Conservation (phyloP, 2,113 vertebrate species). For the Psilopogon haemacephalus region DNA sequence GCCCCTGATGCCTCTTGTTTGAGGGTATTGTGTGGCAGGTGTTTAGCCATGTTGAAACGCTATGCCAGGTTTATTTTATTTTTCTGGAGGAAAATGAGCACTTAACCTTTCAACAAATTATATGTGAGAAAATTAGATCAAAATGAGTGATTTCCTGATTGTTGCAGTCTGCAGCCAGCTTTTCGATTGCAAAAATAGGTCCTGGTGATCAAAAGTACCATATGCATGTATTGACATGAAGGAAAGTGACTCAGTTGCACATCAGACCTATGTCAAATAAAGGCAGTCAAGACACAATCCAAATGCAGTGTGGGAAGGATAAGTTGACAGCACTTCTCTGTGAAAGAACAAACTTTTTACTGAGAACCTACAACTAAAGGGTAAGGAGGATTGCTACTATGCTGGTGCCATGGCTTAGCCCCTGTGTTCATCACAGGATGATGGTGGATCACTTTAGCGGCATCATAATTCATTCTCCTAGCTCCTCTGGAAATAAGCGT, state of each 20-base stretch:
- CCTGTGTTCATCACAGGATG: not conserved
- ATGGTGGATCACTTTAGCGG: not conserved
- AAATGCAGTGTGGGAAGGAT: not conserved
- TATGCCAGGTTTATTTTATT: not conserved
- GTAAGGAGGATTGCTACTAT: not conserved
- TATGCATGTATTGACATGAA: not conserved
- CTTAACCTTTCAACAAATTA: not conserved
- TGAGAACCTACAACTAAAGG: slow-evolving; percentile 21
- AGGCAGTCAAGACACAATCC: not conserved
- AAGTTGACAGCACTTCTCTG: not conserved
- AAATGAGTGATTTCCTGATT: not conserved
- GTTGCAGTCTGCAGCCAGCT: not conserved
- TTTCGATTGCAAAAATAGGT: not conserved
- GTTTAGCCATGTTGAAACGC: not conserved
- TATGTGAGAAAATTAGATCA: not conserved
- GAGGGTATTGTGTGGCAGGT: not conserved
- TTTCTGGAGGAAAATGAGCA: not conserved
- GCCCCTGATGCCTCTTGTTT: not conserved
- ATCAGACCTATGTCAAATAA: not conserved
- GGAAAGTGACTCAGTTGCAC: not conserved
- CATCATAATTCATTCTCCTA: not conserved
- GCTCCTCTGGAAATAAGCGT: slow-evolving; percentile 29
- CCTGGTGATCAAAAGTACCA: not conserved
- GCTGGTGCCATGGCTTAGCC: slow-evolving; percentile 25
- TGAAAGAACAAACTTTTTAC: not conserved